Evolutionary conservation across 2,888 invertebrate genomes (phyloP).

Genomic region (Drosophila nr. perissopoda): DNA sequence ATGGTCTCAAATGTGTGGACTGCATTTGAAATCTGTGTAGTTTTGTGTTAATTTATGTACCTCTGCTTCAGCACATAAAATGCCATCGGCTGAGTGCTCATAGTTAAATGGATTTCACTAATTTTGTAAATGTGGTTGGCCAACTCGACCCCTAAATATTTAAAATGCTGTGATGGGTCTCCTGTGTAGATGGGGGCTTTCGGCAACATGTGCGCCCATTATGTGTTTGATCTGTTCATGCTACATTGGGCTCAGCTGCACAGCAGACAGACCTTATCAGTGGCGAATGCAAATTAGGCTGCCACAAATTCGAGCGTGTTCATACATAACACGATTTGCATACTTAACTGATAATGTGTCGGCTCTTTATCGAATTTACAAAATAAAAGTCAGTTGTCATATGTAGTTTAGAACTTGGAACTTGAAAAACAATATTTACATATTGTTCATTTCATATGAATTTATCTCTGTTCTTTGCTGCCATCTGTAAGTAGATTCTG

Average conservation of each 20-base stretch:
- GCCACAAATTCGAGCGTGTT: slow-evolving; percentile 44
- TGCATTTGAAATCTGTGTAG: neutral
- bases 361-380: slow-evolving; percentile 14
- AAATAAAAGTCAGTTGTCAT: slow-evolving; percentile 10
- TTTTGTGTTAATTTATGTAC: neutral
- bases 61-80: neutral
- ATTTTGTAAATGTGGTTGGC: slow-evolving; percentile 41
- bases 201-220: slow-evolving; percentile 42
- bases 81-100: slow-evolving; percentile 22
- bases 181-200: slow-evolving; percentile 5
- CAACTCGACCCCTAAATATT: slow-evolving; percentile 21
- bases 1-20: neutral
- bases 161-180: slow-evolving; percentile 3
- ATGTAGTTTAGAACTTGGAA: slow-evolving; percentile 4
- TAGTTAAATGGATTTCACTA: slow-evolving; percentile 42
- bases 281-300: slow-evolving; percentile 65
- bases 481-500: neutral
- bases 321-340: slow-evolving; percentile 44
- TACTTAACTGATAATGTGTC: slow-evolving; percentile 45
- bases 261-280: slow-evolving; percentile 52
- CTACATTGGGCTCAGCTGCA: slow-evolving; percentile 59
- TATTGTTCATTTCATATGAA: neutral
- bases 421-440: neutral
- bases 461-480: neutral
- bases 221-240: slow-evolving; percentile 75